phyloP scores from a whole-genome alignment of 2,797 vertebrate species.

The Melanotaenia boesemani region DNA sequence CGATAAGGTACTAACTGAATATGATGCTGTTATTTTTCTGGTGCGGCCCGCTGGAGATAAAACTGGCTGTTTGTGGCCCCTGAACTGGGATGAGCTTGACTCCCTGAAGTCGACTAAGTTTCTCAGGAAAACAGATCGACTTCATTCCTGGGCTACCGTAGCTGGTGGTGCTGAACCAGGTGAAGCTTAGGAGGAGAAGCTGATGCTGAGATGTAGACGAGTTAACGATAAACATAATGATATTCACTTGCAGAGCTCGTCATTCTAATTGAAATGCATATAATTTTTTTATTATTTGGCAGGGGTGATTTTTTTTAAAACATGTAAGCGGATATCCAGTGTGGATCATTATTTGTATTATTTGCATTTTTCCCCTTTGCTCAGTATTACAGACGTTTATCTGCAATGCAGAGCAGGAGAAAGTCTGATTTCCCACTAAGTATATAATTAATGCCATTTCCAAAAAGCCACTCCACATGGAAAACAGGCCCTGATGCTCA shows the following conservation, averaged over 20 bases:
- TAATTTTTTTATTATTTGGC: slow-evolving; percentile 33
- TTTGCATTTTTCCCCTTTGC: slow-evolving; percentile 70
- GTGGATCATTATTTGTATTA: slow-evolving; percentile 81
- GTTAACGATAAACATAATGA: slow-evolving; percentile 58
- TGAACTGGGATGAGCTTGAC: too few relatives aligned
- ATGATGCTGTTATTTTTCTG: too few relatives aligned
- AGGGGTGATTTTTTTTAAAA: slow-evolving; percentile 64
- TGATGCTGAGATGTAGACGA: slow-evolving; percentile 9
- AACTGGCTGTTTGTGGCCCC: too few relatives aligned
- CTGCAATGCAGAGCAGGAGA: slow-evolving; percentile 86
- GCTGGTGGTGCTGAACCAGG: too few relatives aligned
- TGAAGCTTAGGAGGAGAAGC: too few relatives aligned
- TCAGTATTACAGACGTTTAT: slow-evolving; percentile 77
- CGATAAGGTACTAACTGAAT: too few relatives aligned
- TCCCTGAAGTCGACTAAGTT: too few relatives aligned
- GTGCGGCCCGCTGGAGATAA: too few relatives aligned
- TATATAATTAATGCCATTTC: slow-evolving; percentile 88
- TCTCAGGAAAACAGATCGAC: too few relatives aligned
- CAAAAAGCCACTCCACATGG: slow-evolving; percentile 87
- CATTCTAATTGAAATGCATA: slow-evolving; percentile 72
- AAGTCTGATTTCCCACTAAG: slow-evolving; percentile 81
- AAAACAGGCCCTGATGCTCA: slow-evolving; percentile 80
- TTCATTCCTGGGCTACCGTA: too few relatives aligned
- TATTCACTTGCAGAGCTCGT: slow-evolving; percentile 64
- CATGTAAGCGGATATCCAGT: slow-evolving; percentile 63